Base-by-base conservation (phyloP, 1,140 invertebrate species). In the Atta texana region DNA sequence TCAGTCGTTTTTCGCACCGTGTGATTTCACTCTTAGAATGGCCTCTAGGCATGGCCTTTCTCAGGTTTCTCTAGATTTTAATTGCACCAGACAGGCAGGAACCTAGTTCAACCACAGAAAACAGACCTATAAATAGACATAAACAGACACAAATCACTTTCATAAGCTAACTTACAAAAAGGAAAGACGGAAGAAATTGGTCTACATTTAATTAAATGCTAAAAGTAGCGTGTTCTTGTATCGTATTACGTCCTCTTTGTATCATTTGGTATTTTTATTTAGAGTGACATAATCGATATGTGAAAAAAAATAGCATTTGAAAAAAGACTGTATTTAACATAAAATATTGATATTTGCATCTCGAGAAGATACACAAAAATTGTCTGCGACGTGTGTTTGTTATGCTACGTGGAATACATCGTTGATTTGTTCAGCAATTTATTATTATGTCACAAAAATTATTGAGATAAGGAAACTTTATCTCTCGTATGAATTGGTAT, bases 261-360 rank as follows among this genome's bases (percentile, higher is more conserved):
- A 7, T 39, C 34, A 39, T 1, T 16, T 24, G 39, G 12, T 69
- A n/a, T 69, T 69, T 24, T 69, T 69, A 34, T 69, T 69, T 69
- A 69, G n/a, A 69, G 5, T 69, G 66, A 69, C 66, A 69, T 69
- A 69, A 69, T 69, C 66, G 39, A 49, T 10, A 16, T 49, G 39
- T 44, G n/a, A 49, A n/a, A 16, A 24, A 69, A 49, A 49, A 21
- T 68, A 69, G n/a, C 5, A 8, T 69, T 49, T 14, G n/a, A 24
- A 24, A 2, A 49, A 24, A 24, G 12, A 5, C 12, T 24, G 3
- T 24, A 5, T 18, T 69, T 3, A n/a, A 68, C 6, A 14, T 21
- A 12, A 68, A 18, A 39, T 16, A n/a, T 24, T 39, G 0, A 21
- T 34, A 0, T 49, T 14, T 21, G 8, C 12, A 39, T 39, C 34